Evolutionary conservation across 2,113 vertebrate species (phyloP).

Genomic region (Rousettus leschenaultii): DNA sequence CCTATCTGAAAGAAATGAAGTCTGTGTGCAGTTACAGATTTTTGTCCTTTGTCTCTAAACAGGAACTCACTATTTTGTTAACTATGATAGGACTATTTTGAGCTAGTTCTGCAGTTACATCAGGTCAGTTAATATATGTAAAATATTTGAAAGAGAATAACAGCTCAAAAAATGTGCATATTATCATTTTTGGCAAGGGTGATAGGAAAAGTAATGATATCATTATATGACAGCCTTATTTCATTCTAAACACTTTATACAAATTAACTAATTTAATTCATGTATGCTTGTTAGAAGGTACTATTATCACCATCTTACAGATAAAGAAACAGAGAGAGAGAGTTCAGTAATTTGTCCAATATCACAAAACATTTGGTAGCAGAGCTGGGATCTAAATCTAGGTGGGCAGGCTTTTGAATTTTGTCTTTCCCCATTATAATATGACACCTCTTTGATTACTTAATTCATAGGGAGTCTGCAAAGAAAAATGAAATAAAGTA

Average conservation of each 20-base stretch:
- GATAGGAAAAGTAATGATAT: background rate
- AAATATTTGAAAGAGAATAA: background rate
- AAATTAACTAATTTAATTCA: background rate
- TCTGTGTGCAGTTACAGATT: too few relatives aligned
- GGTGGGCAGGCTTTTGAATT: background rate
- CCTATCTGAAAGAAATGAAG: too few relatives aligned
- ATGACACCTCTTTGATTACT: background rate
- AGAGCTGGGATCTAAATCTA: background rate
- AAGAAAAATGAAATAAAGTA: slow-evolving; percentile 33
- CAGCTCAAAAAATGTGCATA: background rate
- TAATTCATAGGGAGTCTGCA: background rate
- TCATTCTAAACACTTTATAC: background rate
- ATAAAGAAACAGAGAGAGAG: background rate
- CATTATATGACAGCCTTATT: background rate
- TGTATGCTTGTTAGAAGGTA: background rate
- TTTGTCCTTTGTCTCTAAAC: background rate
- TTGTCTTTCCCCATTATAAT: background rate
- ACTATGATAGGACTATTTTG: too few relatives aligned
- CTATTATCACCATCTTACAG: background rate
- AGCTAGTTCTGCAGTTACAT: background rate
- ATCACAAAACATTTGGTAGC: background rate
- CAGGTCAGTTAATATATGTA: background rate
- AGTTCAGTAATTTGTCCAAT: background rate
- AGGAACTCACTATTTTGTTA: background rate
- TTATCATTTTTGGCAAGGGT: background rate